Conservation (phyloP, 2,113 vertebrate genomes). For the Phalacrocorax aristotelis region DNA sequence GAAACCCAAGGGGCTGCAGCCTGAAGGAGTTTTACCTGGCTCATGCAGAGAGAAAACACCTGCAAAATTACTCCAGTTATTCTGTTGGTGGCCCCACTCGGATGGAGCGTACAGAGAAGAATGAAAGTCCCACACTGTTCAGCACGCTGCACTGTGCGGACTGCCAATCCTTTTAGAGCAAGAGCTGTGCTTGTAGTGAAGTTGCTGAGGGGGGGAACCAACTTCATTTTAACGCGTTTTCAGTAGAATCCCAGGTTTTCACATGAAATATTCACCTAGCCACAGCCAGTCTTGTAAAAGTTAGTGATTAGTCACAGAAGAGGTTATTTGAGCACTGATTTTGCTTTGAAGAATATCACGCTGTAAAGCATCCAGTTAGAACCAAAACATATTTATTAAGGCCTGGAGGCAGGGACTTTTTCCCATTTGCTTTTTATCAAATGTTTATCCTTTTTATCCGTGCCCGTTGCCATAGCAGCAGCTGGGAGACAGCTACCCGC, state of each 20-base stretch:
- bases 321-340: neutral
- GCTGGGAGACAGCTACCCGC: neutral
- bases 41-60: neutral
- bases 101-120: neutral
- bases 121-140: neutral
- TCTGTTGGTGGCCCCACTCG: neutral
- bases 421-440: constrained; percentile 55
- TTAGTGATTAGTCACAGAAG: neutral
- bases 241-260: neutral
- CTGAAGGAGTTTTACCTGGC: neutral
- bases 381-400: constrained; percentile 48
- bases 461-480: constrained; percentile 63
- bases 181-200: neutral
- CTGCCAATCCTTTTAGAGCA: neutral
- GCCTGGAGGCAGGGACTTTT: constrained; percentile 21
- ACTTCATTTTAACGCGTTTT: neutral
- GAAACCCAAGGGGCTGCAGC: neutral
- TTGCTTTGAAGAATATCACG: constrained; percentile 20
- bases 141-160: neutral
- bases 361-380: constrained; percentile 23
- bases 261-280: neutral
- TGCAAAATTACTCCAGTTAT: neutral
- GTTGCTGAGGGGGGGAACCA: neutral
- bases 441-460: constrained; percentile 54
- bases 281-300: neutral